Percentiles rank a stretch among this genome's conserved stretches.
These are phyloP conservation scores for Euspilapteryx auroguttella DNA, from an alignment of 2,888 invertebrate species.

Conservation along the genomic window DNA sequence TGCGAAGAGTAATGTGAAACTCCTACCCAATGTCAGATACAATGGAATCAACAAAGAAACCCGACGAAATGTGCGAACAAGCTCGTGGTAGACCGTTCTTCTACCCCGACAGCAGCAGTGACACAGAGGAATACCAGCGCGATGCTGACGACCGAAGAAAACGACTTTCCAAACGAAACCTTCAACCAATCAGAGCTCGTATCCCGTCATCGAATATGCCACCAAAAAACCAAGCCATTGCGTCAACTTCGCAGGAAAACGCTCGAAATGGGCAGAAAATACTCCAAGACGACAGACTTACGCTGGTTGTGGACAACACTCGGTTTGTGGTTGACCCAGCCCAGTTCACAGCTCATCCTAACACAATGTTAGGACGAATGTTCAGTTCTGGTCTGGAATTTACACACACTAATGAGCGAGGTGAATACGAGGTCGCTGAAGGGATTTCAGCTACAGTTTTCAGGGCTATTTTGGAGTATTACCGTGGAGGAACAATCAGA, in stretches of 20 bases:
- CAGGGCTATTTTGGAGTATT: constrained; percentile 92
- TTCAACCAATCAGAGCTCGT: constrained; percentile 9
- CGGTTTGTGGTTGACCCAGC: constrained; percentile 90
- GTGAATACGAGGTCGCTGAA: constrained; percentile 96
- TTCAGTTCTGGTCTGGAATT: constrained; percentile 89
- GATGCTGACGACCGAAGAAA: constrained; percentile 69
- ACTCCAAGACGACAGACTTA: constrained; percentile 75
- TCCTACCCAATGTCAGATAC: neutral
- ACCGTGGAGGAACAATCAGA: constrained; percentile 86
- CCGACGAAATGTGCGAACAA: constrained; percentile 5
- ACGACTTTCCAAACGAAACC: constrained; percentile 41
- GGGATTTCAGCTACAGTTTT: constrained; percentile 96
- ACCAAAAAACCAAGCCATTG: neutral
- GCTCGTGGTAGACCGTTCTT: constrained; percentile 33
- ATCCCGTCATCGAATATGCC: neutral
- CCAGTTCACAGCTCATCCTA: constrained; percentile 91
- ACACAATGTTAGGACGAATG: constrained; percentile 99
- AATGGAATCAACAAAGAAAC: neutral
- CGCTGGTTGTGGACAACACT: constrained; percentile 95
- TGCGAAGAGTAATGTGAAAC: neutral
- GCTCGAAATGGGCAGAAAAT: constrained; percentile 29
- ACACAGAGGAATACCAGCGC: constrained; percentile 80
- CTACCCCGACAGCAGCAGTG: constrained; percentile 75
- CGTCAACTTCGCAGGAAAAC: constrained; percentile 25
- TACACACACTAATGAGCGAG: constrained; percentile 92